A percentile compares a stretch with the other conserved stretches of the same genome.
These are phyloP conservation scores for Sciurus carolinensis DNA, from an alignment of 2,797 vertebrate species.

Conservation along the genomic window DNA sequence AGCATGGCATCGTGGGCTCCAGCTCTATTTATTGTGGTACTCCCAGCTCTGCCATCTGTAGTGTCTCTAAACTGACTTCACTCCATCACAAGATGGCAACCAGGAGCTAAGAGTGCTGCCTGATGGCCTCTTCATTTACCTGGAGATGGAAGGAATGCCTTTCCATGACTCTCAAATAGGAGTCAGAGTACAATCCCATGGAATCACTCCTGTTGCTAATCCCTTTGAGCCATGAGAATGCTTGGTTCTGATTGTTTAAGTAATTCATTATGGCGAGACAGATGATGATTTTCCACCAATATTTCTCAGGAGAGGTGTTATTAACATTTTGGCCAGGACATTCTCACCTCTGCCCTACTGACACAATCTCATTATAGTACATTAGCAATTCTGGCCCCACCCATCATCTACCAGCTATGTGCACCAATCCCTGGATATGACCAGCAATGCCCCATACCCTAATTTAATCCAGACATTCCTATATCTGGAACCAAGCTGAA, in stretches of 20 bases:
- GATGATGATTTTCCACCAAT: neutral
- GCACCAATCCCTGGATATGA: neutral
- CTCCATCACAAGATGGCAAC: neutral
- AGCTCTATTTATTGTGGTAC: neutral
- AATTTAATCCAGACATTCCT: neutral
- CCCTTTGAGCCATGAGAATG: neutral
- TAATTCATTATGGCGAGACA: neutral
- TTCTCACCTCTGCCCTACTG: neutral
- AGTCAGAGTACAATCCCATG: neutral
- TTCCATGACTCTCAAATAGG: neutral
- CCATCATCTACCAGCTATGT: neutral
- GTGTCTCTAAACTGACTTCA: neutral
- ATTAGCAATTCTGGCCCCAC: neutral
- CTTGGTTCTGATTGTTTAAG: neutral
- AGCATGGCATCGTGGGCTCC: neutral
- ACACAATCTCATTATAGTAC: neutral
- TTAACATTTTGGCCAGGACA: constrained; percentile 5
- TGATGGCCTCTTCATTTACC: neutral
- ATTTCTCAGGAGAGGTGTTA: neutral
- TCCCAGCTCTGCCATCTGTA: neutral
- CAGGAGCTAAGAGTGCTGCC: neutral
- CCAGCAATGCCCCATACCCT: neutral
- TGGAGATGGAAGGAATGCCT: neutral
- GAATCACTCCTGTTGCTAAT: neutral
- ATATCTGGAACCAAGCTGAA: neutral